Base-by-base conservation (phyloP, 2,888 invertebrate species). In the Melanostoma scalare region DNA sequence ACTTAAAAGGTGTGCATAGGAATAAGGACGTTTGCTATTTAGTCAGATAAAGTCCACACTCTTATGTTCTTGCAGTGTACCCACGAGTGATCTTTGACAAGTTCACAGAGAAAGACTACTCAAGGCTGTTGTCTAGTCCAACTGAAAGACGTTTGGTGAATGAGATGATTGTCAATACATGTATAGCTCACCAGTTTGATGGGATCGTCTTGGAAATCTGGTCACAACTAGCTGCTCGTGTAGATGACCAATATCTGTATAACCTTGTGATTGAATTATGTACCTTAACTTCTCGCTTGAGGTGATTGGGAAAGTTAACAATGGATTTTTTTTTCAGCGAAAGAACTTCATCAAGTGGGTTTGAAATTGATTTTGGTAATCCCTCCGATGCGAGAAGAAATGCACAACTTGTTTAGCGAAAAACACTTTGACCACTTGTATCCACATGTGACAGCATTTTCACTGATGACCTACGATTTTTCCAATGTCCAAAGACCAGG, bases 381-480 rank as follows among this genome's bases (percentile, higher is more conserved):
- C 87, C 97, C 97, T 52, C 97, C 97, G 3, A 82, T 87, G 20
- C 89, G 90, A 0, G 87, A 94, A 74, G 94, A 93, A 85, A 92
- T 93, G 53, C 91, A 92, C 4, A 94, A 95, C 88, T 93, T 95
- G 87, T 96, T 98, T 90, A 93, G 93, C 38, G 92, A 94, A 71
- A 92, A 95, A 86, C 95, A 97, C 86, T 96, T 97, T 90, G 94
- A 96, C 87, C 93, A 93, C 56, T 93, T 98, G 61, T 94, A 95
- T 82, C 94, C 95, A 4, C 93, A 95, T 89, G 94, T 98, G 0
- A 95, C 95, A 87, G 96, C 94, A 33, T 97, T 98, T 89, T 98
- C 98, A 40, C 92, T 99, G n/a, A 98, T 98, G 98, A 98, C 98
- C 0, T 99, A 99, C 89, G 98, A 99, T 90, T 98, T 94, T 91